These are phyloP conservation scores for Allobates femoralis DNA, from an alignment of 2,797 vertebrate genomes.

Conservation along the genomic window DNA sequence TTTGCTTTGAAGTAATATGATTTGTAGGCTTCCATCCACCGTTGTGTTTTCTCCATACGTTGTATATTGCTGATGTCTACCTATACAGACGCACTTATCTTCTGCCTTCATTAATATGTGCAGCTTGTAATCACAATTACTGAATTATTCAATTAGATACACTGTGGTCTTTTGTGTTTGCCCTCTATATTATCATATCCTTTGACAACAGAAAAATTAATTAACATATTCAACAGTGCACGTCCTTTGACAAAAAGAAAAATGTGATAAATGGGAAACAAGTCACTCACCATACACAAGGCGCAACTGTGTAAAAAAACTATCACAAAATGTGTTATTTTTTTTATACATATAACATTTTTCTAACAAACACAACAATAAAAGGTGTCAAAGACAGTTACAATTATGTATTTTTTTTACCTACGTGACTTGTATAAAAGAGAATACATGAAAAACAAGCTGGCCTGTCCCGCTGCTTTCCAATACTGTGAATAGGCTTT, in stretches of 20 bases:
- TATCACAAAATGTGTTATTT: too few species aligned
- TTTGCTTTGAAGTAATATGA: neutral
- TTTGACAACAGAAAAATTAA: constrained; percentile 21
- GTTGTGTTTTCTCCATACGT: neutral
- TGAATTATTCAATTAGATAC: neutral
- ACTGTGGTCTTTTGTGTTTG: neutral
- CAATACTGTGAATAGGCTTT: neutral
- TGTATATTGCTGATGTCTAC: neutral
- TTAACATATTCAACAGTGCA: neutral
- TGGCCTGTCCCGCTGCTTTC: neutral
- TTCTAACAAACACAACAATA: too few species aligned
- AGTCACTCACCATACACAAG: neutral
- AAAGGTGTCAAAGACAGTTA: too few species aligned
- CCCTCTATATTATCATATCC: neutral
- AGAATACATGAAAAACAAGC: neutral
- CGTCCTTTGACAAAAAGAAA: neutral
- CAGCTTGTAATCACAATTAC: constrained; percentile 1
- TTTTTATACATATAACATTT: too few species aligned
- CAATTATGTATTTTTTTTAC: neutral
- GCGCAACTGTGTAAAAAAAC: neutral
- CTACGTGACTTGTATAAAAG: neutral
- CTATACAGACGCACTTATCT: neutral
- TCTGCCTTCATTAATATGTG: neutral
- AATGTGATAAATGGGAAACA: too few species aligned
- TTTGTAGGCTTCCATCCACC: neutral